Conservation (phyloP, 2,797 vertebrate genomes). For the Muscicapa comitata region DNA sequence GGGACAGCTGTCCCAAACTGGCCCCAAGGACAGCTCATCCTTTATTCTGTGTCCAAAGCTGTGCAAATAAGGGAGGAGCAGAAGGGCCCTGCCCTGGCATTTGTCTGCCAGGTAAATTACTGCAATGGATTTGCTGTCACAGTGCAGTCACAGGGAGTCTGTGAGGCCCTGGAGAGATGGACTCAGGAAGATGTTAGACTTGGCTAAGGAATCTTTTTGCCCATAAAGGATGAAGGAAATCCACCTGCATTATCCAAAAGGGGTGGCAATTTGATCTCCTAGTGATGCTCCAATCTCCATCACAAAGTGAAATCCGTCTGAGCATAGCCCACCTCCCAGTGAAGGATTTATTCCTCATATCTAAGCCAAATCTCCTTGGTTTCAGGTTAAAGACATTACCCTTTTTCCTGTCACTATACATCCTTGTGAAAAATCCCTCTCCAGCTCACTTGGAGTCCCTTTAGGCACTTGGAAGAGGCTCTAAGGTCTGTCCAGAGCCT, state of each 20-base stretch:
- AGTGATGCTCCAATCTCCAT: not conserved
- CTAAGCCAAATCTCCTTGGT: not conserved
- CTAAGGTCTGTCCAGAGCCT: not conserved
- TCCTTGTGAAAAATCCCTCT: not conserved
- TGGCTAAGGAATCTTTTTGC: not conserved
- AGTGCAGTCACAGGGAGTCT: not conserved
- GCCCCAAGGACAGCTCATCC: not conserved
- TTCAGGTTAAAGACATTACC: not conserved
- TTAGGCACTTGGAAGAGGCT: not conserved
- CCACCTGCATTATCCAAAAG: not conserved
- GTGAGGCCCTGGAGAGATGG: not conserved
- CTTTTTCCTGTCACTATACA: not conserved
- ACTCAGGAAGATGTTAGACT: not conserved
- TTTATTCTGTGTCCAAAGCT: accelerated
- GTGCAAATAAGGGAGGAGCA: not conserved
- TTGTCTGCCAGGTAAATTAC: not conserved
- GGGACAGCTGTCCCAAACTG: not conserved
- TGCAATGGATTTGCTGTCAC: not conserved
- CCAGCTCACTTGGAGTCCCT: not conserved
- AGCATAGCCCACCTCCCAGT: accelerated
- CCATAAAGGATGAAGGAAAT: not conserved
- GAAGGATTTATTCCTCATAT: not conserved
- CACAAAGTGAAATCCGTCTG: not conserved
- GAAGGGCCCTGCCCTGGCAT: accelerated
- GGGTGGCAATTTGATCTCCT: not conserved